Evolutionary conservation across 2,797 vertebrate genomes (phyloP), one percentile per base, ranked within the genome.

Genomic region (Rhyacichthys aspro): DNA sequence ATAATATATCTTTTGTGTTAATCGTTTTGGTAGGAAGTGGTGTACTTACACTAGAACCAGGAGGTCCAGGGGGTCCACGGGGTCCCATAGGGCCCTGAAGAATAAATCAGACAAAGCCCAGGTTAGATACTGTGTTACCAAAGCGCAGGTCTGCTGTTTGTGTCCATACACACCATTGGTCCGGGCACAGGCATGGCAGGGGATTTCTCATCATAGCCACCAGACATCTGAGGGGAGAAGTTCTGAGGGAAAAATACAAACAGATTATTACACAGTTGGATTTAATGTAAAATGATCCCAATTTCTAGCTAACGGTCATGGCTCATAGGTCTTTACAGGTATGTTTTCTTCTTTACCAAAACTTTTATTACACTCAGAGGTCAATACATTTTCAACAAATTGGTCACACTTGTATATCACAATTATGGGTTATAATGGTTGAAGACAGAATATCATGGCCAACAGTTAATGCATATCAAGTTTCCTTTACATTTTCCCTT

Each of bases 201-300:
- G 0, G 96, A 95, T 88, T 99, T 98, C 70, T 98, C 95, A 14
- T 96, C 95, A 1, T 94, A 98, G 72, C 96, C 95, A 1, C 93
- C 91, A 81, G 95, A 94, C 94, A 98, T 91, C 73, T 99, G 97
- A 93, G 96, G 84, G 91, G 96, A 94, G 84, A 95, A 97, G 95
- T 98, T 98, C 97, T 99, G 86, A 1, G n/a, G n/a, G 59, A 64
- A 60, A 49, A 7, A 66, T 60, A 74, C 0, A 66, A n/a, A 61
- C 23, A 2, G 23, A 28, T 28, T 28, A 28, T 23, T 23, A 28
- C 7, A 28, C 23, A 2, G 19, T 23, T 23, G 19, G 2, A 28
- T 28, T 28, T 28, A 28, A 28, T 28, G 23, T 28, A 3, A 28
- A 28, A 28, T 28, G 7, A 28, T 28, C 4, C 23, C 4, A 28